Percentiles rank a stretch among this genome's conserved stretches.
Evolutionary conservation across 2,797 vertebrate species (phyloP).

Genomic region (Pipistrellus kuhlii): DNA sequence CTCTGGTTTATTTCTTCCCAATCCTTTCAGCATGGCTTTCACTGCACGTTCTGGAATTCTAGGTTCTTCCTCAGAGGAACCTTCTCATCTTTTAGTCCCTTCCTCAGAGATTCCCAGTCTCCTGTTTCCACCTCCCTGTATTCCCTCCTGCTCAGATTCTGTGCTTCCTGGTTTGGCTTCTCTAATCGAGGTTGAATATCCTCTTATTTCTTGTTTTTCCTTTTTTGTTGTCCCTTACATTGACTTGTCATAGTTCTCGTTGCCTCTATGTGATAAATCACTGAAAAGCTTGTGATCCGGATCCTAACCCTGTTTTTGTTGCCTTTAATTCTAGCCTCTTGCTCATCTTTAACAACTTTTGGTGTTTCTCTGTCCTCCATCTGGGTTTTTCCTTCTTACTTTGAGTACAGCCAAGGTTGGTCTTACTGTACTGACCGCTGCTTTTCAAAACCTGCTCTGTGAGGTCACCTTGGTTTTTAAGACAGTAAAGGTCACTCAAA

Average conservation of each 20-base stretch:
- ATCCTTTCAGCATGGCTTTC: neutral
- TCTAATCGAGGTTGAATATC: neutral
- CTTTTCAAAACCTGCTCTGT: neutral
- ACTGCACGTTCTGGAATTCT: neutral
- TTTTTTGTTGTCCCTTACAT: neutral
- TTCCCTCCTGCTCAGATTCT: neutral
- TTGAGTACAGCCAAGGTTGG: conserved; percentile 74
- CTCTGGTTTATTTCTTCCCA: neutral
- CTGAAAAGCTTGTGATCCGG: neutral
- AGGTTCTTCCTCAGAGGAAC: too few relatives aligned
- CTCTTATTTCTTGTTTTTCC: neutral
- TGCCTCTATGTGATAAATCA: neutral
- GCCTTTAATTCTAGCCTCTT: neutral
- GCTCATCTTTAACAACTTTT: neutral
- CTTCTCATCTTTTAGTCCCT: neutral
- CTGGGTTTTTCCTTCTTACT: neutral
- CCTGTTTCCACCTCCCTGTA: neutral
- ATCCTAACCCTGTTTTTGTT: neutral
- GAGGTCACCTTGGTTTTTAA: neutral
- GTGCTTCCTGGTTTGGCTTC: neutral
- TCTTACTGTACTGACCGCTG: neutral
- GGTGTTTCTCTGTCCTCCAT: neutral
- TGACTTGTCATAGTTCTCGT: neutral
- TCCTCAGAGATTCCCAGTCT: neutral
- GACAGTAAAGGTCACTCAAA: neutral